Conservation (phyloP, 2,113 vertebrate species). For the Apeltes quadracus region DNA sequence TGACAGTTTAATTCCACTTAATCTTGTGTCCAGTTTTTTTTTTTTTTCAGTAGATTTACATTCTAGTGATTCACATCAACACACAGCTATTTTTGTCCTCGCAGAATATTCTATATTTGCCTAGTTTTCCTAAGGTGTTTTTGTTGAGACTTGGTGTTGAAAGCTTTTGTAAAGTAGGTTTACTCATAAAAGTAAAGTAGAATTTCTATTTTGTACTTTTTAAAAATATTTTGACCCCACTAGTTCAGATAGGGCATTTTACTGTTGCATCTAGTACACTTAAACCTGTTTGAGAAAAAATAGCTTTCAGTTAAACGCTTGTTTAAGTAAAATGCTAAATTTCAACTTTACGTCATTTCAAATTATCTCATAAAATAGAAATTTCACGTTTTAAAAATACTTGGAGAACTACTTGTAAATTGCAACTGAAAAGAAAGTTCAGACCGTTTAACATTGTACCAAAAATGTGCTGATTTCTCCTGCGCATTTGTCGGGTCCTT, state of each 20-base stretch:
- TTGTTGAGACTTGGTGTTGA: background rate
- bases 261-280: background rate
- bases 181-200: too few species aligned
- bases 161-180: background rate
- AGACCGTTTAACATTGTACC: too few species aligned
- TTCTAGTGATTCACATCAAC: background rate
- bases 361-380: background rate
- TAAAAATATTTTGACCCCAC: background rate
- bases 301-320: background rate
- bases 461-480: background rate
- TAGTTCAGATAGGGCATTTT: background rate
- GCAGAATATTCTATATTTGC: background rate
- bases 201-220: background rate
- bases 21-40: background rate
- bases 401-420: too few species aligned
- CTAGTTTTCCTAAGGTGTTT: background rate
- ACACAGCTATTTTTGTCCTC: background rate
- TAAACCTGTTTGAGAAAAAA: background rate
- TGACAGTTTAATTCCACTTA: background rate
- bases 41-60: background rate
- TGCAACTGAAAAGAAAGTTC: too few species aligned
- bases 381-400: background rate
- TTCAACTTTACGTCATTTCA: too few species aligned
- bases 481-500: background rate
- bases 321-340: background rate